Percentiles rank a stretch among this genome's conserved stretches.
These are phyloP conservation scores for Malurus elegans DNA, from an alignment of 2,113 vertebrate species.

Conservation along the genomic window DNA sequence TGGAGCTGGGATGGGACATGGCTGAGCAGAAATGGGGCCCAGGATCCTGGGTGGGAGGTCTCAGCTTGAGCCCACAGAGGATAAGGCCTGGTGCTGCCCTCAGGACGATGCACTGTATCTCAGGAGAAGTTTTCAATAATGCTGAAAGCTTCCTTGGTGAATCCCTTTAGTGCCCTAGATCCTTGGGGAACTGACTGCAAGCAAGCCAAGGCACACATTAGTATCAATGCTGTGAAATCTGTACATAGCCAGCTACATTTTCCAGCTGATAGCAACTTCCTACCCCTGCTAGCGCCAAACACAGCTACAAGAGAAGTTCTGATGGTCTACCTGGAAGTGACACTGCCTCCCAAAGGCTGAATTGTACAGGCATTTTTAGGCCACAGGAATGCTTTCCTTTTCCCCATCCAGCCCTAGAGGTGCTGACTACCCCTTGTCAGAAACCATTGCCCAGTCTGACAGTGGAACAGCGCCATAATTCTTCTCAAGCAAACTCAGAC, in stretches of 20 bases:
- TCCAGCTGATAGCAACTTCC: background rate
- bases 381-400: background rate
- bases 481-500: background rate
- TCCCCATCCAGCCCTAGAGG: background rate
- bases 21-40: background rate
- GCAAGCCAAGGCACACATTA: background rate
- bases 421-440: background rate
- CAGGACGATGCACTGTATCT: background rate
- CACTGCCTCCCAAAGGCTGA: background rate
- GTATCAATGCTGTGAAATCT: background rate
- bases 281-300: background rate
- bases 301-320: background rate
- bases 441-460: background rate
- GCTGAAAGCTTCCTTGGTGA: background rate
- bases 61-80: accelerated
- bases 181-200: background rate
- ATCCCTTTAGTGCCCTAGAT: background rate
- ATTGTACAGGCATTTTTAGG: background rate
- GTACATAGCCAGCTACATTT: accelerated
- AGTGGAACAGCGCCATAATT: background rate
- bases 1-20: background rate
- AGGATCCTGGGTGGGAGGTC: accelerated
- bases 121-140: background rate
- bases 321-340: background rate
- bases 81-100: background rate